These are phyloP conservation scores for Lithophane socia DNA, from an alignment of 2,888 invertebrate genomes.

Conservation along the genomic window DNA sequence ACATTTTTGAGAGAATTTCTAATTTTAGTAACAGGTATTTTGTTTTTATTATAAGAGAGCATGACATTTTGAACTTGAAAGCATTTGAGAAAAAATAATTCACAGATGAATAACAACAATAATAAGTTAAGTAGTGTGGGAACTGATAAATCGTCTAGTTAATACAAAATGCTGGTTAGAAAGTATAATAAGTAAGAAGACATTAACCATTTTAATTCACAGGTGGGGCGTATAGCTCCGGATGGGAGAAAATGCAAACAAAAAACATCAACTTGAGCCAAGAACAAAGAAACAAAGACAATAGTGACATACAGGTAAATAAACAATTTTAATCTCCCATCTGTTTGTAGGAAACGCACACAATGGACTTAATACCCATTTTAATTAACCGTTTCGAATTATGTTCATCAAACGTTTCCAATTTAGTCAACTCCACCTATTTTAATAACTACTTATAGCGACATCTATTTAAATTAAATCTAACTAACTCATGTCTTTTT, in stretches of 20 bases:
- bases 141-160: conserved; percentile 29
- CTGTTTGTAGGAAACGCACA: conserved; percentile 39
- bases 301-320: conserved; percentile 80
- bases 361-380: conserved; percentile 45
- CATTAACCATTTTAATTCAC: conserved; percentile 61
- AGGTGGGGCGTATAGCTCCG: conserved; percentile 73
- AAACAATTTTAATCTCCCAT: conserved; percentile 39
- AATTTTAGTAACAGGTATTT: background rate
- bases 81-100: conserved; percentile 6
- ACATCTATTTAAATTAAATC: conserved; percentile 51
- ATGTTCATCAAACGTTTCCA: background rate
- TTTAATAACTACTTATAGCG: conserved; percentile 28
- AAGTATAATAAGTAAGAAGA: conserved; percentile 36
- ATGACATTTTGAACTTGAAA: conserved; percentile 23
- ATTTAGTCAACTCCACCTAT: background rate
- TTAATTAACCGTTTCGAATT: conserved; percentile 35
- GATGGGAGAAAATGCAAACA: conserved; percentile 90
- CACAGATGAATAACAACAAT: conserved; percentile 8
- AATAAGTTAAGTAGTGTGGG: conserved; percentile 30
- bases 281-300: conserved; percentile 85
- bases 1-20: background rate
- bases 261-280: conserved; percentile 91
- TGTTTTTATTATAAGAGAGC: background rate
- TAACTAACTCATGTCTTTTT: conserved; percentile 22
- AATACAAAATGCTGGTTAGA: conserved; percentile 36